phyloP scores from a whole-genome alignment of 2,797 vertebrate species.

The Dendrocincla fuliginosa region DNA sequence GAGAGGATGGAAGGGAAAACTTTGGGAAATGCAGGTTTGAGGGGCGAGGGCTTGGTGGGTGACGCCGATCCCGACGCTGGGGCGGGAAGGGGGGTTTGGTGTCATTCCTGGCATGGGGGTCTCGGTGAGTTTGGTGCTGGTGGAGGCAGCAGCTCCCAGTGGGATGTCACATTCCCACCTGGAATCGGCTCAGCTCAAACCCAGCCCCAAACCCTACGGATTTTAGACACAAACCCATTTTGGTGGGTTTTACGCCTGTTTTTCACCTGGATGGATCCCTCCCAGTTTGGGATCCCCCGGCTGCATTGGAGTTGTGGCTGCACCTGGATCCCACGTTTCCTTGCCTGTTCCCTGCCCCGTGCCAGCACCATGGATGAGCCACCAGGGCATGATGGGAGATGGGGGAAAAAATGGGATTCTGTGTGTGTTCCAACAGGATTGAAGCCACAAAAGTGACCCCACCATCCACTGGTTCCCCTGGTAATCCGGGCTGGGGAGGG shows the following conservation, averaged over 20 bases:
- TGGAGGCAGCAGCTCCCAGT: neutral
- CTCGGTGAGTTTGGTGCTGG: neutral
- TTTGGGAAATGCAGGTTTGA: neutral
- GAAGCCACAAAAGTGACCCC: neutral
- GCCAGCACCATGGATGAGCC: neutral
- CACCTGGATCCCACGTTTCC: neutral
- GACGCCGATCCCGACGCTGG: no score
- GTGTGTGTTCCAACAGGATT: rapidly evolving
- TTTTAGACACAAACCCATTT: neutral
- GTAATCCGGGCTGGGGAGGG: neutral
- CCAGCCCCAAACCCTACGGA: rapidly evolving
- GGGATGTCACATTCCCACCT: neutral
- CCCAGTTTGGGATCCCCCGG: rapidly evolving
- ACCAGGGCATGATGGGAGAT: neutral
- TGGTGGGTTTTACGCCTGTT: neutral
- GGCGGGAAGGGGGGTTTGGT: neutral
- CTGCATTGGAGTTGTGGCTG: rapidly evolving
- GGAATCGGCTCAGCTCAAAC: neutral
- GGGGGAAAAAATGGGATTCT: rapidly evolving
- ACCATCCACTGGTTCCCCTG: rapidly evolving
- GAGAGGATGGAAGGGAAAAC: neutral
- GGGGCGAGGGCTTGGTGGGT: neutral
- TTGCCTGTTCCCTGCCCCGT: neutral
- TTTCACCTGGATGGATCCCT: neutral
- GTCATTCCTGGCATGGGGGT: rapidly evolving